phyloP scores from a whole-genome alignment of 1,140 invertebrate species.

The Oryctes rhinoceros region DNA sequence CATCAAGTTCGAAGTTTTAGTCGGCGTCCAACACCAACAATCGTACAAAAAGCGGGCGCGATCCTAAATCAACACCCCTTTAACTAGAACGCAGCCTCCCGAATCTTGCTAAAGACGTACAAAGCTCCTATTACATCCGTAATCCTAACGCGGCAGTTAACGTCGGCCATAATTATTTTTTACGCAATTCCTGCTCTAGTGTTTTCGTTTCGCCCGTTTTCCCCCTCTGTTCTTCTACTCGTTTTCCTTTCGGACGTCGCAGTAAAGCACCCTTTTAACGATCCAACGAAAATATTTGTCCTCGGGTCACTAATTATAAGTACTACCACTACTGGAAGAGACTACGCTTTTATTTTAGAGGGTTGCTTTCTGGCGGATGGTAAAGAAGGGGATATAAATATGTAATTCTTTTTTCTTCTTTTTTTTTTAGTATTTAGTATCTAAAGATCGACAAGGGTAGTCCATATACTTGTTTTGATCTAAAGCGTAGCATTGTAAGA shows the following conservation, averaged over 20 bases:
- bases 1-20: too few species aligned
- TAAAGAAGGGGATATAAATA: too few species aligned
- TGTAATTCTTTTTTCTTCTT: too few species aligned
- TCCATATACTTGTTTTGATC: too few species aligned
- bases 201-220: not conserved
- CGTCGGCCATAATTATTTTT: conserved; percentile 18
- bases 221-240: not conserved
- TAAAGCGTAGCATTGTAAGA: too few species aligned
- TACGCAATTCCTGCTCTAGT: not conserved
- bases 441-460: too few species aligned
- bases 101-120: conserved; percentile 18
- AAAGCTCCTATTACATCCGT: conserved; percentile 10
- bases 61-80: conserved; percentile 21
- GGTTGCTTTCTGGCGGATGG: too few species aligned
- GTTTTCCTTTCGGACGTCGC: not conserved
- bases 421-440: too few species aligned
- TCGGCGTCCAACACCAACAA: too few species aligned
- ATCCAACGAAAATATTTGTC: conserved; percentile 22
- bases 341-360: not conserved
- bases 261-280: conserved; percentile 8
- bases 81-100: not conserved
- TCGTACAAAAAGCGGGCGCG: not conserved
- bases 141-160: conserved; percentile 13
- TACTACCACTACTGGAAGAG: not conserved
- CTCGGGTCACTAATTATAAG: conserved; percentile 14